Evolutionary conservation across 30 jellyfish, hydroid and myxozoan species (phyloP).

Genomic region (Hydractinia symbiolongicarpus): DNA sequence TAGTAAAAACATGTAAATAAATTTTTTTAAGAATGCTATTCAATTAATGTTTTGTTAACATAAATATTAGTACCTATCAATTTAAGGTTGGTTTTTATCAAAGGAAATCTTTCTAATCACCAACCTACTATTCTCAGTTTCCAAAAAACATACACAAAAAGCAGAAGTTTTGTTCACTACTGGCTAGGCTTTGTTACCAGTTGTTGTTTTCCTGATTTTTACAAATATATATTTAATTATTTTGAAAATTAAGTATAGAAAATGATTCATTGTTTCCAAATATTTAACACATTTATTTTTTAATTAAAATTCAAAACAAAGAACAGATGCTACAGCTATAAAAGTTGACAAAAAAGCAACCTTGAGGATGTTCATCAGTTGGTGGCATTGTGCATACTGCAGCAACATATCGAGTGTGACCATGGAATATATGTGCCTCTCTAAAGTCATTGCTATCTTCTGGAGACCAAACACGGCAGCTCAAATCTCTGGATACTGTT

Average conservation of each 20-base stretch:
- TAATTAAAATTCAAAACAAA: background rate
- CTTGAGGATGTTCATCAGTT: constrained; percentile 89
- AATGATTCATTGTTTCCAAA: too few species aligned
- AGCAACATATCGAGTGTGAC: constrained; percentile 89
- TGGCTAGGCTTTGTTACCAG: too few species aligned
- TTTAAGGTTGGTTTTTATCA: too few species aligned
- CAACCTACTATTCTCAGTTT: too few species aligned
- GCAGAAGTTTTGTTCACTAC: too few species aligned
- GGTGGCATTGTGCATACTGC: constrained; percentile 88
- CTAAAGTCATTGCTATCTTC: constrained; percentile 38
- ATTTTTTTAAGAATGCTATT: background rate
- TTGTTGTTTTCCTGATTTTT: too few species aligned
- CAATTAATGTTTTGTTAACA: background rate
- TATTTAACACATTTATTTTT: too few species aligned
- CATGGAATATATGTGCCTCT: constrained; percentile 78
- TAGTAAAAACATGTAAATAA: background rate
- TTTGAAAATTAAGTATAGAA: too few species aligned
- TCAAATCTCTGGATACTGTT: constrained; percentile 88
- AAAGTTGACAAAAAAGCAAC: constrained; percentile 22
- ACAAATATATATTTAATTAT: too few species aligned
- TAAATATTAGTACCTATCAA: too few species aligned
- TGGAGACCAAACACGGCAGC: constrained; percentile 93
- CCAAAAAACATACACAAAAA: too few species aligned
- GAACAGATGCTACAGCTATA: background rate
- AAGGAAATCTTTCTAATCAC: too few species aligned